phyloP scores from a whole-genome alignment of 2,113 vertebrate species.

The Anoura caudifer region DNA sequence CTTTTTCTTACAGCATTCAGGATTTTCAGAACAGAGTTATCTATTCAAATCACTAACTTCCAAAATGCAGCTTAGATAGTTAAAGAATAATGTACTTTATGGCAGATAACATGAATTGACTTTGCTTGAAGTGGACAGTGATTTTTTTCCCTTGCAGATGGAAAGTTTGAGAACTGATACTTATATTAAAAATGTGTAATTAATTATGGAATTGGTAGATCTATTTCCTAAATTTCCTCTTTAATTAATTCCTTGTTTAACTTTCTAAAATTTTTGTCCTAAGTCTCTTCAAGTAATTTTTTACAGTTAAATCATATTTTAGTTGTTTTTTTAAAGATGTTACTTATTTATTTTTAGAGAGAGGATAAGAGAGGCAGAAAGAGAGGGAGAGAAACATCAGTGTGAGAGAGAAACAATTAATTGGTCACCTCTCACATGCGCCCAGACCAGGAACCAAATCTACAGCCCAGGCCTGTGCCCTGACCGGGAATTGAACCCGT shows the following conservation, averaged over 20 bases:
- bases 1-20: background rate
- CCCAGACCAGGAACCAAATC: too few species aligned
- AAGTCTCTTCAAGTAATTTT: background rate
- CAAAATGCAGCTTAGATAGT: background rate
- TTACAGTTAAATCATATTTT: slow-evolving; percentile 5
- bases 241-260: slow-evolving; percentile 4
- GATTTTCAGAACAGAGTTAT: background rate
- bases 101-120: background rate
- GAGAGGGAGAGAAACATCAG: too few species aligned
- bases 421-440: too few species aligned
- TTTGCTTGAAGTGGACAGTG: background rate
- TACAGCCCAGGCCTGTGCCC: too few species aligned
- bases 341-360: too few species aligned
- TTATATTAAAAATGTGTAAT: background rate
- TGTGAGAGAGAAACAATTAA: too few species aligned
- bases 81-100: background rate
- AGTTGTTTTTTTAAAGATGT: background rate
- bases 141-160: background rate
- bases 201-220: background rate
- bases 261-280: background rate
- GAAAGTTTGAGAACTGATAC: background rate
- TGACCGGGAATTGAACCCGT: too few species aligned
- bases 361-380: too few species aligned
- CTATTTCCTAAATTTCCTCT: slow-evolving; percentile 18
- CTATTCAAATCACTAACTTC: background rate